Base-by-base conservation (phyloP, 2,888 invertebrate genomes). In the Scelioninae gen. 1 region DNA sequence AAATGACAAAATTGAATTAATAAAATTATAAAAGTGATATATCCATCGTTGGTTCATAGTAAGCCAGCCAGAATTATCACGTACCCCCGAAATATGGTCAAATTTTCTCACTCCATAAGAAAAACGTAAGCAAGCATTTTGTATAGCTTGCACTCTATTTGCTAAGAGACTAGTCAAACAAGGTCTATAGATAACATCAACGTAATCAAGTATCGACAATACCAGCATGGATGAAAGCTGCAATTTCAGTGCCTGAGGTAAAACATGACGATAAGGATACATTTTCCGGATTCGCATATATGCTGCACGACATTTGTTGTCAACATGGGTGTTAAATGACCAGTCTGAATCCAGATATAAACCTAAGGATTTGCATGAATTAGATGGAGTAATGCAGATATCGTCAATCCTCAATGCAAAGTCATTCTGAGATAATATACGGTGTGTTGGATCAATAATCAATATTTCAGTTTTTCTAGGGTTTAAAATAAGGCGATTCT, bases 71-170 rank as follows among this genome's bases (percentile, higher is more conserved):
- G 38, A 38, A 2, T 23, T 4, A 23, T 1, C 4, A 4, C 1
- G 4, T 2, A 4, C 23, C 23, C 4, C 2, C 4, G 23, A 23
- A 38, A 58, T 58, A 10, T 65, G 65, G 10, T 49, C 34, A 49
- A 23, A 65, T 13, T 65, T 65, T 5, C 49, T 9, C 6, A 65
- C 13, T 2, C 34, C 34, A 51, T 34, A 65, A 49, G 49, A 49
- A 34, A 34, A 65, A 1, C 66, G 9, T 4, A 53, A 11, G 10
- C 51, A 66, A 2, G 23, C 5, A 8, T 53, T 66, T 38, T 53
- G 66, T 5, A 66, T 9, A 0, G 5, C 5, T 29, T 66, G 66
- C 0, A 66, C 6, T 5, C 53, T 31, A 8, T 9, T 38, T 4
- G 0, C 2, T 0, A 11, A 8, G 0, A 5, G 11, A 7, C 8